Evolutionary conservation across 1,140 invertebrate genomes (phyloP).

Genomic region (Ptiloglossa arizonensis): DNA sequence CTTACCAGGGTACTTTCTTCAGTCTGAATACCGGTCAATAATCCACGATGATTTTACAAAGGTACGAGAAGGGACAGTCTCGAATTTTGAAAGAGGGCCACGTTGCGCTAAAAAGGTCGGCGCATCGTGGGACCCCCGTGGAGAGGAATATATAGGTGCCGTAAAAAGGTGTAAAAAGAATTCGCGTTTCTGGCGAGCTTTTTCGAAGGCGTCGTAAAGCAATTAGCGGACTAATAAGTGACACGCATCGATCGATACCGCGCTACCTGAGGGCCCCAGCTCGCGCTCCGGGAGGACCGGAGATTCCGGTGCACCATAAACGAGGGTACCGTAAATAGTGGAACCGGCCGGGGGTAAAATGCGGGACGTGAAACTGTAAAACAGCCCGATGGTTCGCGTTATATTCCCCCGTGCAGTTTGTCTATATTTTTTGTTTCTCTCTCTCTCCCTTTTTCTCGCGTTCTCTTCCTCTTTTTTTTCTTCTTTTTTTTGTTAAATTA

Average conservation of each 20-base stretch:
- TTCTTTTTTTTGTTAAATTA: constrained; percentile 16
- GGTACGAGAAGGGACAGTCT: too few species aligned
- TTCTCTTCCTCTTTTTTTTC: neutral
- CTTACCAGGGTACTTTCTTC: neutral
- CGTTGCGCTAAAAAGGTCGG: too few species aligned
- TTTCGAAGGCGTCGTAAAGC: constrained; percentile 8
- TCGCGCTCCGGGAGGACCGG: neutral
- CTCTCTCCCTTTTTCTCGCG: too few species aligned
- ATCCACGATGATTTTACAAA: constrained; percentile 10
- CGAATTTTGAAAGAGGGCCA: too few species aligned
- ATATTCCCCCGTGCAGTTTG: neutral
- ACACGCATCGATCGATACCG: constrained; percentile 9
- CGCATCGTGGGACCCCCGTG: too few species aligned
- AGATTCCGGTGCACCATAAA: constrained; percentile 21
- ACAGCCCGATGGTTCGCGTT: neutral
- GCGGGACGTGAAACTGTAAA: constrained; percentile 21
- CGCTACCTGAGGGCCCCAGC: neutral
- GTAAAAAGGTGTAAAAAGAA: constrained; percentile 13
- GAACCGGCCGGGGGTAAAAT: neutral
- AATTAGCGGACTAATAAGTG: constrained; percentile 41
- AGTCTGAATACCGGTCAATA: neutral
- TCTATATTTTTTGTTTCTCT: neutral
- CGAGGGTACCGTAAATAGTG: neutral
- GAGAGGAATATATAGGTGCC: neutral
- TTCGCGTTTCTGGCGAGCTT: too few species aligned